These are phyloP conservation scores for Dendrocopos noguchii DNA, from an alignment of 2,113 vertebrate species.

Conservation along the genomic window DNA sequence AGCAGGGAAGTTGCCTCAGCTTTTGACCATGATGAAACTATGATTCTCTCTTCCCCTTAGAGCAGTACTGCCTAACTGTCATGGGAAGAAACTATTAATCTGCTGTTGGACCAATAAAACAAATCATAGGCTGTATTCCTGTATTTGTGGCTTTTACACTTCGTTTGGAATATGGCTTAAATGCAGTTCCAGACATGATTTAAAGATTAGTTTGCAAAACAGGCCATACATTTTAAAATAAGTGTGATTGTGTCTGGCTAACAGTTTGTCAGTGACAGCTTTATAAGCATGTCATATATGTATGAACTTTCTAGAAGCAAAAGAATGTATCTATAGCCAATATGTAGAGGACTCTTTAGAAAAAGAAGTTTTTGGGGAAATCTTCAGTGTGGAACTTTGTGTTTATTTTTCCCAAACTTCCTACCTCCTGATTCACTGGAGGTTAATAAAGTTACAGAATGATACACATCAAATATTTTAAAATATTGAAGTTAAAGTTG, in stretches of 20 bases:
- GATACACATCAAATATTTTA: not conserved
- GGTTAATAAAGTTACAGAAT: not conserved
- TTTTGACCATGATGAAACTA: not conserved
- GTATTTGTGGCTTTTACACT: not conserved
- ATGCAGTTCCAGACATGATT: not conserved
- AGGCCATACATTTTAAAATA: not conserved
- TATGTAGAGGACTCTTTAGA: not conserved
- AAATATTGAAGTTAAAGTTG: not conserved
- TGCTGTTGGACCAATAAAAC: not conserved
- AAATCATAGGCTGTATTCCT: not conserved
- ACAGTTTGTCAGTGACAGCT: not conserved
- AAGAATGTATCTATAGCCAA: not conserved
- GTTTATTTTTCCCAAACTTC: not conserved
- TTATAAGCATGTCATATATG: not conserved
- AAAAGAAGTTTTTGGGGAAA: fast-evolving
- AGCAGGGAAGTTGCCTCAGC: not conserved
- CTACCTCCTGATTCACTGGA: not conserved
- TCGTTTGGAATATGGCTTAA: not conserved
- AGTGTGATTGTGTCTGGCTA: not conserved
- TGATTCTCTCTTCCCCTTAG: not conserved
- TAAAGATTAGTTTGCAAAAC: not conserved
- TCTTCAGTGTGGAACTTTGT: not conserved
- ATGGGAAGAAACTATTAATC: not conserved
- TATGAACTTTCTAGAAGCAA: not conserved
- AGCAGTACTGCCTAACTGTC: not conserved